Base-by-base conservation (phyloP, 2,888 invertebrate species). In the Oligia fasciuncula region DNA sequence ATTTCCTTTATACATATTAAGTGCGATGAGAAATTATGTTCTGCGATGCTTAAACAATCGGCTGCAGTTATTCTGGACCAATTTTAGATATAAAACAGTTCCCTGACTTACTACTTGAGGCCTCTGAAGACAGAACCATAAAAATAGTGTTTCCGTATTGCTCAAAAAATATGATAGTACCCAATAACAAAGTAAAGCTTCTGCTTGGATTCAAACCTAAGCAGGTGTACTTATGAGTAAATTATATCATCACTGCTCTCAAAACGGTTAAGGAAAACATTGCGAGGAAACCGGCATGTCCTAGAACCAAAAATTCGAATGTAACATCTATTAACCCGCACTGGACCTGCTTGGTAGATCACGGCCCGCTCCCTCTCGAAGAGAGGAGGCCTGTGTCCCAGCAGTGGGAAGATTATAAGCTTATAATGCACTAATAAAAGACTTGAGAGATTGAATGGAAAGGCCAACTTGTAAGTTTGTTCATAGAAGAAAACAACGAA, bases 21-120 rank as follows among this genome's bases (percentile, higher is more conserved):
- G 13, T 13, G n/a, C 14, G 14, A 57, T 68, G 11, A 81, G 62
- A 19, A 75, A 46, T 75, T 54, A 29, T 35, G n/a, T 81, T 19
- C 23, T 49, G 60, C 9, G 19, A 60, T 80, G 43, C 14, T 4
- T 40, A 67, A 74, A 75, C n/a, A 43, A 35, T 4, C 6, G 46
- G 8, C 19, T 35, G 49, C 29, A 73, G 29, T 23, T 14, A n/a
- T 66, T 57, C 40, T 66, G 23, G 4, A 35, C 14, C 9, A 4
- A 60, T 11, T 14, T 23, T 35, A 8, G 4, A 35, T 23, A 60
- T 9, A n/a, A 74, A 51, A 73, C 8, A 63, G n/a, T 79, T 63
- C 9, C 1, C 0, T 40, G n/a, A 17, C 29, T 14, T 35, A 46
- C 0, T 46, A 5, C 9, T 3, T 13, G 54, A 68, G 57, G 23